These are phyloP conservation scores for Mylabris phalerata DNA, from an alignment of 1,140 invertebrate genomes.

Conservation along the genomic window DNA sequence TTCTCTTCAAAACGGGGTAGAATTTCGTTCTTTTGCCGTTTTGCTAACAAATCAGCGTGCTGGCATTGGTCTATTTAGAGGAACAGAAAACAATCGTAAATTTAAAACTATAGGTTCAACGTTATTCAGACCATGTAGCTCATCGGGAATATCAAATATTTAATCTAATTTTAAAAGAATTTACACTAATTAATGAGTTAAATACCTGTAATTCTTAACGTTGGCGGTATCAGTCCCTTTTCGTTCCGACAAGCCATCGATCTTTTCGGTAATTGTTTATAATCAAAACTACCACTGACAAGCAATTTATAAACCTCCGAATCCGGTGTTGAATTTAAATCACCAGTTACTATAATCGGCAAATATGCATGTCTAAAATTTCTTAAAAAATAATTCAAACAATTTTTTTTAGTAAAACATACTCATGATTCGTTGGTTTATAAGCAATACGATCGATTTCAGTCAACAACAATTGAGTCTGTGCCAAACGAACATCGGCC, in stretches of 20 bases:
- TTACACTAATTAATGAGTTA: too few relatives aligned
- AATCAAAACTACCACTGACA: slow-evolving; percentile 56
- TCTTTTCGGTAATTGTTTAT: slow-evolving; percentile 44
- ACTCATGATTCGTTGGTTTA: slow-evolving; percentile 4
- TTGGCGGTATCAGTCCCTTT: slow-evolving; percentile 46
- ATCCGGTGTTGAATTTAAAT: slow-evolving; percentile 76
- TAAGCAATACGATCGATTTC: slow-evolving; percentile 77
- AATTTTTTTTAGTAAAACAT: not conserved
- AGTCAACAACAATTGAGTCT: slow-evolving; percentile 69
- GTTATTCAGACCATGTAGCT: not conserved
- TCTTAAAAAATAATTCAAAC: not conserved
- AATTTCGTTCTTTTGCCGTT: slow-evolving; percentile 32
- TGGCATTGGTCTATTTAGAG: slow-evolving; percentile 53
- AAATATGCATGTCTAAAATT: slow-evolving; percentile 8
- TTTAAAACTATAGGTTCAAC: too few relatives aligned
- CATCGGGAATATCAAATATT: too few relatives aligned
- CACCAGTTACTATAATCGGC: slow-evolving; percentile 80
- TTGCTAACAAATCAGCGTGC: slow-evolving; percentile 48
- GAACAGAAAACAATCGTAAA: too few relatives aligned
- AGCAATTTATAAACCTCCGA: slow-evolving; percentile 68
- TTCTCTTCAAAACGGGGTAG: slow-evolving; percentile 18
- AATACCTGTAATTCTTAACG: slow-evolving; percentile 48
- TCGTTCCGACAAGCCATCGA: slow-evolving; percentile 1
- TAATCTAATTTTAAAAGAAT: too few relatives aligned
- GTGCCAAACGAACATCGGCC: slow-evolving; percentile 82